Evolutionary conservation across 2,888 invertebrate genomes (phyloP).

Genomic region (Aethes cnicana): DNA sequence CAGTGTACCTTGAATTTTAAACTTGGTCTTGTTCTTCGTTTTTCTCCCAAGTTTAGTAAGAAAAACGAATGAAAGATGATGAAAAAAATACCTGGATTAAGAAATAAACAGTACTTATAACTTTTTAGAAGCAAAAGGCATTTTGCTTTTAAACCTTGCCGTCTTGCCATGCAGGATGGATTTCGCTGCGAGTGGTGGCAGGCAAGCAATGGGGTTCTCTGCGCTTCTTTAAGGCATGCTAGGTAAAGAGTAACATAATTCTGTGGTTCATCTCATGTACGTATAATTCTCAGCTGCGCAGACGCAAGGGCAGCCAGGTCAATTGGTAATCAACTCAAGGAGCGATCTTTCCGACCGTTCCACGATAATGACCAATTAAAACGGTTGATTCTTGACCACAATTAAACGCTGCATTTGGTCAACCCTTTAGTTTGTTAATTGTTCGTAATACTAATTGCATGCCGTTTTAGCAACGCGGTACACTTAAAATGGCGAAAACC

Average conservation of each 20-base stretch:
- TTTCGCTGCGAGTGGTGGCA: no score
- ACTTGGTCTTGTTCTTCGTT: no score
- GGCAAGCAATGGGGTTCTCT: no score
- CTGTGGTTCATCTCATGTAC: slow-evolving; percentile 29
- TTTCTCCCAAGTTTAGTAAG: no score
- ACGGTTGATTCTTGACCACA: slow-evolving; percentile 70
- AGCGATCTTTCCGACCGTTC: slow-evolving; percentile 56
- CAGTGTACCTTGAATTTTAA: no score
- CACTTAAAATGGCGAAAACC: not conserved
- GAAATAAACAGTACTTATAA: no score
- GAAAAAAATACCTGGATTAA: no score
- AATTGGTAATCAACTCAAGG: slow-evolving; percentile 74
- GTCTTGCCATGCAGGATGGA: no score
- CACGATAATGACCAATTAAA: slow-evolving; percentile 66
- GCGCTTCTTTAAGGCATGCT: slow-evolving; percentile 24
- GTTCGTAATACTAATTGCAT: slow-evolving; percentile 18
- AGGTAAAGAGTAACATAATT: slow-evolving; percentile 37
- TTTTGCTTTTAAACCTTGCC: not conserved
- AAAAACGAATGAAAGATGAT: no score
- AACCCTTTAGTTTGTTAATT: slow-evolving; percentile 42
- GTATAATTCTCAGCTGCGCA: slow-evolving; percentile 4
- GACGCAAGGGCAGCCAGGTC: slow-evolving; percentile 63
- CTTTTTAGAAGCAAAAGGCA: not conserved
- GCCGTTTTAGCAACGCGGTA: not conserved
- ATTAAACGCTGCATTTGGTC: slow-evolving; percentile 51